Evolutionary conservation across 2,113 vertebrate species (phyloP), one percentile per base, ranked within the genome.

Genomic region (Paramisgurnus dabryanus): DNA sequence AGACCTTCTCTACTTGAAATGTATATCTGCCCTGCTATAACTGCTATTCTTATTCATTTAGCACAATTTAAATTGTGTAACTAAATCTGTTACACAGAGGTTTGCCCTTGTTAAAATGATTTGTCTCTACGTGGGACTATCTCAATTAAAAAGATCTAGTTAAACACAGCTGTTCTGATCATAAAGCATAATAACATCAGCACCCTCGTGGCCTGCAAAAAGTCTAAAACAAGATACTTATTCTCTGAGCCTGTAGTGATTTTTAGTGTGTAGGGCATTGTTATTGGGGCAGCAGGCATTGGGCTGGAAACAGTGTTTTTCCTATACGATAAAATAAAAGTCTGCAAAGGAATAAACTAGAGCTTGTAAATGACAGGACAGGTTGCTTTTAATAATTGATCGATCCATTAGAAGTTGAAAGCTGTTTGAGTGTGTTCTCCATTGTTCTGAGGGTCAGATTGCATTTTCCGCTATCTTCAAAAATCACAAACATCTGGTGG

Each of bases 371-470:
- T 79, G 81, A 83, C 76, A 68, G 66, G 45, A 47, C 41, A 75
- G 79, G 67, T 81, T 61, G 67, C 18, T n/a, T 67, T 83, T 55
- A 84, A 84, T 84, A 78, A 84, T 84, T 80, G 69, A 84, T 84
- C 6, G 53, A 17, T 78, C 68, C 77, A 84, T 84, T 70, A 81
- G 68, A 58, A 74, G 71, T 58, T 40, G 66, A 76, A 67, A 63
- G 67, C 63, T 22, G 57, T 64, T 57, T 50, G 67, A 77, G 82
- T 34, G 71, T 13, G 58, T 55, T 61, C 18, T 76, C 22, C 60
- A 65, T 69, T 53, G 58, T 45, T 34, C 41, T 66, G 39, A 39
- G 67, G 67, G 55, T 63, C 55, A 18, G 53, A 11, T 40, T 80
- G 58, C 76, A 55, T 84, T 72, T 61, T 27, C 53, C 66, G 53